phyloP scores from a whole-genome alignment of 2,113 vertebrate species.

The Rhynchopsitta pachyrhyncha region DNA sequence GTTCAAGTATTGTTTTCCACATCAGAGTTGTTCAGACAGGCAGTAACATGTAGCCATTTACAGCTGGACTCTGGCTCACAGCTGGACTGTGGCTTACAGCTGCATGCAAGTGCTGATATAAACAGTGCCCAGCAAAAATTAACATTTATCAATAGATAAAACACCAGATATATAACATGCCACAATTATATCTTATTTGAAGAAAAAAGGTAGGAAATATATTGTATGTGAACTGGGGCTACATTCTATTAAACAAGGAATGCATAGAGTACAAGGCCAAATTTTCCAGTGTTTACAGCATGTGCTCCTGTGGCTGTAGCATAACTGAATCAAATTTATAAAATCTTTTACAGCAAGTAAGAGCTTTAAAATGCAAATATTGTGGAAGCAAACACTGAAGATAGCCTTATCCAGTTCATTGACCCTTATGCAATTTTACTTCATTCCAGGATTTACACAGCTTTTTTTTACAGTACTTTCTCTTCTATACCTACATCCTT shows the following conservation, averaged over 20 bases:
- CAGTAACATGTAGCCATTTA: neutral
- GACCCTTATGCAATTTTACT: neutral
- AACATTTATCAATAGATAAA: neutral
- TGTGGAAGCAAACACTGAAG: neutral
- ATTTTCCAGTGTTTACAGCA: neutral
- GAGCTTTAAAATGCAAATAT: neutral
- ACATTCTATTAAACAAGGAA: neutral
- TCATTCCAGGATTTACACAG: neutral
- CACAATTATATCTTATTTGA: neutral
- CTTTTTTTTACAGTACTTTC: neutral
- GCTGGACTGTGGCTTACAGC: neutral
- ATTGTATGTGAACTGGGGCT: neutral
- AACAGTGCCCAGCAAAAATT: neutral
- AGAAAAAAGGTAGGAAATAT: neutral
- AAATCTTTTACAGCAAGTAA: neutral
- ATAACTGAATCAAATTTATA: neutral
- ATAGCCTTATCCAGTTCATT: neutral
- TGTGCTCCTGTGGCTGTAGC: neutral
- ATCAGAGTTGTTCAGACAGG: neutral
- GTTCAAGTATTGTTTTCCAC: neutral
- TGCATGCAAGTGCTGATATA: neutral
- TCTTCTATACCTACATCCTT: neutral
- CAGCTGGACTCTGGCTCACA: neutral
- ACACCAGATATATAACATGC: accelerated
- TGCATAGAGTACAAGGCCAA: neutral